Evolutionary conservation across 2,888 invertebrate species (phyloP).

Genomic region (Nematopogon swammerdamellus): DNA sequence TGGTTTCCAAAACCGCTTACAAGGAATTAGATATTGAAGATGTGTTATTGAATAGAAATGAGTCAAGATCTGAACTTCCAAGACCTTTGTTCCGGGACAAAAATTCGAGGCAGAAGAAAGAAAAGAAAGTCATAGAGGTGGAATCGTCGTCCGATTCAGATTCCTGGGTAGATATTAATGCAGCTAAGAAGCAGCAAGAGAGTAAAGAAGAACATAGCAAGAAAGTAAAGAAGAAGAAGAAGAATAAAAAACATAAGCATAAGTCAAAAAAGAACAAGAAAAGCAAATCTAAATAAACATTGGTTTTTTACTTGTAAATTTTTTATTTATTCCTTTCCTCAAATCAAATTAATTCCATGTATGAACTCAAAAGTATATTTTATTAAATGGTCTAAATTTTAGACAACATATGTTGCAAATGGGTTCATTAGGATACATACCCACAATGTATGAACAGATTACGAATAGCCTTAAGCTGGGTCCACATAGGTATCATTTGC

Average conservation of each 20-base stretch:
- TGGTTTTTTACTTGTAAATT: not conserved
- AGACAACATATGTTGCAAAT: too few species aligned
- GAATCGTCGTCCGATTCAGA: conserved; percentile 35
- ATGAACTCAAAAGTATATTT: too few species aligned
- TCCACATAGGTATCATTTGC: too few species aligned
- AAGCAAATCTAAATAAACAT: conserved; percentile 20
- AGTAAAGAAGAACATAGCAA: too few species aligned
- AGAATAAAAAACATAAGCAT: conserved; percentile 32
- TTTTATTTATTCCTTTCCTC: not conserved
- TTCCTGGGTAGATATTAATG: conserved; percentile 50
- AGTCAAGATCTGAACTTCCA: conserved; percentile 13
- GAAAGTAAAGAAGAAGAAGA: conserved; percentile 42
- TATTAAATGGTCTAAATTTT: too few species aligned
- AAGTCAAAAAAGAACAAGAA: conserved; percentile 44
- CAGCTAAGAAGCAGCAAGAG: conserved; percentile 15
- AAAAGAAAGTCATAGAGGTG: conserved; percentile 15
- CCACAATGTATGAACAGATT: too few species aligned
- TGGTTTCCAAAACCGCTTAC: not conserved
- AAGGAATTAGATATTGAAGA: conserved; percentile 1
- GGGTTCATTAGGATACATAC: too few species aligned
- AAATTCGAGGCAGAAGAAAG: conserved; percentile 14
- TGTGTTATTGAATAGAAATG: conserved; percentile 9
- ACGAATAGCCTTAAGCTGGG: too few species aligned
- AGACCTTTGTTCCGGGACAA: not conserved
- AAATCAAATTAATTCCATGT: too few species aligned